Evolutionary conservation across 2,888 invertebrate species (phyloP), one percentile per base, ranked within the genome.

Genomic region (Masnerella sp.): DNA sequence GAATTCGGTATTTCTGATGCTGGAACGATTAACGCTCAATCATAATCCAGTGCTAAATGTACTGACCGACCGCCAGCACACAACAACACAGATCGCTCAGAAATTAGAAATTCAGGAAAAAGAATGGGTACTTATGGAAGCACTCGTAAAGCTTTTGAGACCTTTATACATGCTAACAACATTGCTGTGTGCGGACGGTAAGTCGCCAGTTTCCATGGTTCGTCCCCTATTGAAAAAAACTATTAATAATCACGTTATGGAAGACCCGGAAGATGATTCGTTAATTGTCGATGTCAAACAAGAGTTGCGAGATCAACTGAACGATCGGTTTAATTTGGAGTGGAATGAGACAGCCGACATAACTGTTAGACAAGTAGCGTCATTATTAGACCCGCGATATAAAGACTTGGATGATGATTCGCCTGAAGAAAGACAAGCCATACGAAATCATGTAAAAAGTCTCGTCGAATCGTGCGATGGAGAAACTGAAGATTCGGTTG

Each of bases 1-100:
- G 80, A 83, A 84, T 62, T 79, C 79, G 17, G 79, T 73, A 2
- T 85, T 70, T 32, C 79, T 61, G 8, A 78, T 79, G 78, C 9
- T 77, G n/a, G 43, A 62, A 32, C 58, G 85, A 54, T 87, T 86
- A 69, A 56, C 83, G 34, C 79, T 68, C 47, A 52, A 52, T 22
- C 51, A 25, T n/a, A 14, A 9, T 22, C 5, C 51, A 34, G n/a
- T 52, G 2, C 0, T 14, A 34, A 22, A 22, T 22, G 51, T 52
- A 8, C 11, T 52, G 12, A 9, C 51, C 7, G 51, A 52, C 11
- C 42, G 78, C 8, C 64, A 72, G 20, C 43, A 20, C 65, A 25
- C 40, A 36, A 17, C 15, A 28, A 4, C 5, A 11, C 8, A 36
- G 18, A 12, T 40, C 9, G 30, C 32, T 14, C 3, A 42, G 15